Conservation (phyloP, 2,113 vertebrate genomes). For the Seriola aureovittata region DNA sequence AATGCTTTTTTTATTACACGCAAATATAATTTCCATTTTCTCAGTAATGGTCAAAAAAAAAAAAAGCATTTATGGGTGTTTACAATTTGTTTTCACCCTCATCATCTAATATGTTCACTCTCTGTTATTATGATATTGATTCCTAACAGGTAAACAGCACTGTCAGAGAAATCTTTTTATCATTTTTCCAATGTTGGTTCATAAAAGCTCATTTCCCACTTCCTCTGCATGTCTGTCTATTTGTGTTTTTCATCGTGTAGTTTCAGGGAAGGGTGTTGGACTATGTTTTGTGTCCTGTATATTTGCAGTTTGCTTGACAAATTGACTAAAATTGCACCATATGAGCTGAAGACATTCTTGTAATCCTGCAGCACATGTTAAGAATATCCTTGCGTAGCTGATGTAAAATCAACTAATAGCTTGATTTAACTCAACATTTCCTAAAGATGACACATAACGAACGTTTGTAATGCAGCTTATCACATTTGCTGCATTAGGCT, state of each 20-base stretch:
- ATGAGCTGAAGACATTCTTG: background rate
- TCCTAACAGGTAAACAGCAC: conserved; percentile 72
- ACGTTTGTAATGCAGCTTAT: background rate
- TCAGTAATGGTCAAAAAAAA: conserved; percentile 68
- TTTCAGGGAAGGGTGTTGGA: background rate
- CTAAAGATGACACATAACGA: background rate
- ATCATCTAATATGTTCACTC: conserved; percentile 75
- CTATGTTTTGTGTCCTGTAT: background rate
- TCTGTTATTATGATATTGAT: conserved; percentile 83
- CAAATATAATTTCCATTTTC: conserved; percentile 81
- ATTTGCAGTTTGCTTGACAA: background rate
- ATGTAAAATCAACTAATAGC: background rate
- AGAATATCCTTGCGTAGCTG: background rate
- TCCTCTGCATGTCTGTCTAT: conserved; percentile 56
- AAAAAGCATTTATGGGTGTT: conserved; percentile 77
- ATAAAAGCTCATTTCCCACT: conserved; percentile 74
- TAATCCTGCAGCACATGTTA: background rate
- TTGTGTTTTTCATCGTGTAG: conserved; percentile 32
- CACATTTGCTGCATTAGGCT: background rate
- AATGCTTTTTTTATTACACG: conserved; percentile 81
- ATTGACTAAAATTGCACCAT: background rate
- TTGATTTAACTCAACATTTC: background rate
- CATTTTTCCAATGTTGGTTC: conserved; percentile 78
- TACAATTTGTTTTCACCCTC: conserved; percentile 78
- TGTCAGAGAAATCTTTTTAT: conserved; percentile 74